phyloP scores from a whole-genome alignment of 2,888 invertebrate species.

The Drosophila meridiana region DNA sequence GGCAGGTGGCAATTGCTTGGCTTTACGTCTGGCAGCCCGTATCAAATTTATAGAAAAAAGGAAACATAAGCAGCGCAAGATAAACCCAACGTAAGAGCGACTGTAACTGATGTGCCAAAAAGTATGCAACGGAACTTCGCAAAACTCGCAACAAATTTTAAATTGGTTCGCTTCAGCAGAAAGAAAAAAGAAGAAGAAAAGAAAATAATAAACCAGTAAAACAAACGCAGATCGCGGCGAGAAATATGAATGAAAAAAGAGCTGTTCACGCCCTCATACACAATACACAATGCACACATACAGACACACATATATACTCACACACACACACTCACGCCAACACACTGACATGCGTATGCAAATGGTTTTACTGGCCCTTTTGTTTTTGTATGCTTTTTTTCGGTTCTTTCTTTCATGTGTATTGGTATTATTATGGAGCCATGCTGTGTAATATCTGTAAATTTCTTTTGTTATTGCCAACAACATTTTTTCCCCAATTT shows the following conservation, averaged over 20 bases:
- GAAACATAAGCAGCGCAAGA: conserved; percentile 12
- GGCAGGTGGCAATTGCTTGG: conserved; percentile 66
- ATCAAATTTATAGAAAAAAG: conserved; percentile 55
- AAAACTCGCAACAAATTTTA: conserved; percentile 78
- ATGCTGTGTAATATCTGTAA: conserved; percentile 81
- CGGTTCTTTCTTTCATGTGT: conserved; percentile 28
- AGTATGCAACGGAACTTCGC: conserved; percentile 60
- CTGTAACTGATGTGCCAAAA: conserved; percentile 52
- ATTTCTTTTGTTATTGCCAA: conserved; percentile 80
- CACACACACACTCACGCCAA: not conserved
- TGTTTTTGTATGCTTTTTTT: conserved; percentile 32
- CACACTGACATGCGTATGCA: conserved; percentile 59
- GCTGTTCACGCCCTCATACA: conserved; percentile 65
- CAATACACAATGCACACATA: conserved; percentile 26
- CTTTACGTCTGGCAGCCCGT: conserved; percentile 59
- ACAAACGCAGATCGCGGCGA: conserved; percentile 28
- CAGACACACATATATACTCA: conserved; percentile 21
- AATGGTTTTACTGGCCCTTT: conserved; percentile 77
- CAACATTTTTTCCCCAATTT: conserved; percentile 70
- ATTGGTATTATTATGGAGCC: conserved; percentile 78
- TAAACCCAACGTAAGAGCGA: not conserved
- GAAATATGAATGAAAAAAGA: conserved; percentile 73
- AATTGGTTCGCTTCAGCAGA: conserved; percentile 68
- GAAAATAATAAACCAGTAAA: not conserved
- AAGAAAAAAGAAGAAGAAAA: conserved; percentile 30